Evolutionary conservation across 2,888 invertebrate species (phyloP).

Genomic region (Nudaria mundana): DNA sequence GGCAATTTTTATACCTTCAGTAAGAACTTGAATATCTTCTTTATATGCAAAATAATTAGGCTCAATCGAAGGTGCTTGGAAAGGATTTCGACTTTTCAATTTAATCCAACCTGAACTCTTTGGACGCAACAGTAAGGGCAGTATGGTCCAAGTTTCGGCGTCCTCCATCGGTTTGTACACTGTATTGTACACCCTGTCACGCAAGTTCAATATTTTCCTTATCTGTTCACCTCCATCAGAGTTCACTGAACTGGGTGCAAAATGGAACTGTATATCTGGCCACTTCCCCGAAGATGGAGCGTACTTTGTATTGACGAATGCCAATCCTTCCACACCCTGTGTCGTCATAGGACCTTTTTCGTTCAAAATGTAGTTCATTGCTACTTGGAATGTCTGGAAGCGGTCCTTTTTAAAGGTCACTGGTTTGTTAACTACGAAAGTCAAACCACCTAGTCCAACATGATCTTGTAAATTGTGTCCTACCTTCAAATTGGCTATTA

Average conservation of each 20-base stretch:
- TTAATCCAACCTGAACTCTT: slow-evolving; percentile 94
- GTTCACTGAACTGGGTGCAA: slow-evolving; percentile 91
- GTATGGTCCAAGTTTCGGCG: slow-evolving; percentile 91
- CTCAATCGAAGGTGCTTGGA: slow-evolving; percentile 91
- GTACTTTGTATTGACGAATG: slow-evolving; percentile 93
- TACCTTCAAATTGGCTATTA: slow-evolving; percentile 88
- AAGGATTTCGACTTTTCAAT: slow-evolving; percentile 89
- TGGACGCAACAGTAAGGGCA: slow-evolving; percentile 91
- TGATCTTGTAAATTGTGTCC: slow-evolving; percentile 94
- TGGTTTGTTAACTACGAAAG: slow-evolving; percentile 90
- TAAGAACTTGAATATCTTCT: slow-evolving; percentile 88
- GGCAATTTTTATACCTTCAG: slow-evolving; percentile 92
- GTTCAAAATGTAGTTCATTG: slow-evolving; percentile 89
- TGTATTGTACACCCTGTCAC: slow-evolving; percentile 91
- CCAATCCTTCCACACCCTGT: slow-evolving; percentile 92
- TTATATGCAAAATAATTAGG: slow-evolving; percentile 95
- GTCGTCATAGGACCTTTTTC: slow-evolving; percentile 92
- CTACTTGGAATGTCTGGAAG: slow-evolving; percentile 88
- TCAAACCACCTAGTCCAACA: slow-evolving; percentile 91
- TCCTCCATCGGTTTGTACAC: slow-evolving; percentile 90
- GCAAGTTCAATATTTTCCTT: slow-evolving; percentile 86
- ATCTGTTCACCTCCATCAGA: slow-evolving; percentile 92
- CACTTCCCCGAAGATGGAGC: slow-evolving; percentile 88
- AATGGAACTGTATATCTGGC: slow-evolving; percentile 94
- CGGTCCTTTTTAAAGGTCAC: slow-evolving; percentile 89